Base-by-base conservation (phyloP, 2,888 invertebrate species). In the Rambutsinella grinnellia region DNA sequence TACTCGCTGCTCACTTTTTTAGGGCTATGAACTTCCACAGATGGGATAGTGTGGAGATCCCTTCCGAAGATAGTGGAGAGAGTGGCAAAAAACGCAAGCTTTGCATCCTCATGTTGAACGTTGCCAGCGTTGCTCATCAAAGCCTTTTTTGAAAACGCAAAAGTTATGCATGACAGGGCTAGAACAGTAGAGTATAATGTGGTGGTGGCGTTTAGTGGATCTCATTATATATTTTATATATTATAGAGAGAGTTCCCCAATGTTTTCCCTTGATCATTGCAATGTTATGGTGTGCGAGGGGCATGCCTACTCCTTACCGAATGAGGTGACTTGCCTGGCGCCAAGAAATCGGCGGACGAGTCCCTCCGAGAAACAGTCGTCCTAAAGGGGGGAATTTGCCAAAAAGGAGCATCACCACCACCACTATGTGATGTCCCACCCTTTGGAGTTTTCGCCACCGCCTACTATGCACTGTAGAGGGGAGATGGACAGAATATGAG, bases 251-350 rank as follows among this genome's bases (percentile, higher is more conserved):
- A 66, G 28, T 47, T n/a, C 36, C 51, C 60, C 56, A 36, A 27
- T 66, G 63, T 46, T 61, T 17, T 66, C 54, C 46, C 63, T 53
- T 36, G n/a, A n/a, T n/a, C n/a, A n/a, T 66, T 56, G 27, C 56
- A 36, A 13, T 36, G 36, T 36, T 65, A 10, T 44, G 23, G n/a
- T 24, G 44, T 13, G 54, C 5, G 58, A 67, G 75, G 75, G 75
- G 75, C 61, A 75, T 63, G 68, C 68, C 68, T 63, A 26, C 24
- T 36, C 21, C 44, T 36, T 63, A 75, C 75, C 57, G 75, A 75
- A 68, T 75, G 75, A 75, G 75, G 75, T 75, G 75, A 68, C 75
- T 75, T 68, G 75, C 63, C 75, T 75, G 75, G 75, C 75, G 75
- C 75, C 75, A 75, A 75, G 68, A 75, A 75, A 75, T 75, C 75